A percentile compares a stretch with the other conserved stretches of the same genome.
Evolutionary conservation across 2,797 vertebrate genomes (phyloP).

Genomic region (Oophaga sylvatica): DNA sequence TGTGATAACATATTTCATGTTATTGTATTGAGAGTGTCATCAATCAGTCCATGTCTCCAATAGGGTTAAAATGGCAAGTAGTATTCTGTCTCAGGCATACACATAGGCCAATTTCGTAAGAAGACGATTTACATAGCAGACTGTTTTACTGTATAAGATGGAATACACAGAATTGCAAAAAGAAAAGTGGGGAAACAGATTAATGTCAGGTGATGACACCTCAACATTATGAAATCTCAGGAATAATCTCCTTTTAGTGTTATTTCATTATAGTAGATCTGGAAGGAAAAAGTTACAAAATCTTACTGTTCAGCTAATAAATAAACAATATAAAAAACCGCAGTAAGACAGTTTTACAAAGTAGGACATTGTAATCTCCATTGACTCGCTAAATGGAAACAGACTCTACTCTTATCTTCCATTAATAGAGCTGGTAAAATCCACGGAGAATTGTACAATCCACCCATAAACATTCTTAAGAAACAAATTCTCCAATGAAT

Average conservation of each 20-base stretch:
- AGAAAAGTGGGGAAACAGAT: not conserved
- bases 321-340: conserved; percentile 9
- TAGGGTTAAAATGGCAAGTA: no score
- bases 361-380: conserved; percentile 6
- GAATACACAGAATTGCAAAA: not conserved
- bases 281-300: not conserved
- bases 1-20: not conserved
- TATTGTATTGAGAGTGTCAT: not conserved
- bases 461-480: conserved; percentile 42
- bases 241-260: not conserved
- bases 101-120: not conserved
- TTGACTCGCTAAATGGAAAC: conserved; percentile 31
- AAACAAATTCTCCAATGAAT: conserved; percentile 38
- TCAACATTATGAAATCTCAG: not conserved
- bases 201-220: not conserved
- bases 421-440: not conserved
- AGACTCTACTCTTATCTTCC: conserved; percentile 15
- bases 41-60: no score
- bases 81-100: not conserved
- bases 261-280: not conserved
- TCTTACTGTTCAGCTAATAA: conserved; percentile 10
- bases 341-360: conserved; percentile 1
- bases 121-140: not conserved
- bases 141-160: not conserved
- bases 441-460: conserved; percentile 26